These are phyloP conservation scores for Calameuta pallipes DNA, from an alignment of 2,888 invertebrate species.

Conservation along the genomic window DNA sequence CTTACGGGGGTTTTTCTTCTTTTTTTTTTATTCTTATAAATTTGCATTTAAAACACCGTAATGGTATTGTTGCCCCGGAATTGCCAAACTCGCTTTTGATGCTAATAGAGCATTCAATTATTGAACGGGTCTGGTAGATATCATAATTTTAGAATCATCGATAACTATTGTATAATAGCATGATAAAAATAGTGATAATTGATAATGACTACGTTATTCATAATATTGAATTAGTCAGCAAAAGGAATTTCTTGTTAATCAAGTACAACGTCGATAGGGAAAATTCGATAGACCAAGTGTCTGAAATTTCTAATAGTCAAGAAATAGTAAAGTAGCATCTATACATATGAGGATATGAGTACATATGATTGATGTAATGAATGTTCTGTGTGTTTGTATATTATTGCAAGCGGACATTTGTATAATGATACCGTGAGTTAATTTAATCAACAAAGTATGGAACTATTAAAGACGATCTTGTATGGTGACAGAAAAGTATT, in stretches of 20 bases:
- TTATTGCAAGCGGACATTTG: neutral
- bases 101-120: constrained; percentile 40
- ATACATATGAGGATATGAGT: neutral
- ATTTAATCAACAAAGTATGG: neutral
- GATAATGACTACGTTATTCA: neutral
- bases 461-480: neutral
- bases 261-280: neutral
- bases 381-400: neutral
- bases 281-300: neutral
- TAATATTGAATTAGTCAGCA: neutral
- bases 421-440: neutral
- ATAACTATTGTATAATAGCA: neutral
- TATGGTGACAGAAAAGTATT: neutral
- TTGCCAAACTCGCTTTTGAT: constrained; percentile 54
- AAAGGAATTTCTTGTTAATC: neutral
- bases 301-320: neutral
- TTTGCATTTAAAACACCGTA: constrained; percentile 62
- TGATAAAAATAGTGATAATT: neutral
- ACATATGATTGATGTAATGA: neutral
- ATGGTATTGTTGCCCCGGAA: constrained; percentile 53
- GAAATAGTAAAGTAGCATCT: neutral
- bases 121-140: neutral
- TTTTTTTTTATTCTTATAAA: constrained; percentile 48
- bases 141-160: neutral
- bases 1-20: constrained; percentile 59